Conservation (phyloP, 2,797 vertebrate species). For the Falco columbarius region DNA sequence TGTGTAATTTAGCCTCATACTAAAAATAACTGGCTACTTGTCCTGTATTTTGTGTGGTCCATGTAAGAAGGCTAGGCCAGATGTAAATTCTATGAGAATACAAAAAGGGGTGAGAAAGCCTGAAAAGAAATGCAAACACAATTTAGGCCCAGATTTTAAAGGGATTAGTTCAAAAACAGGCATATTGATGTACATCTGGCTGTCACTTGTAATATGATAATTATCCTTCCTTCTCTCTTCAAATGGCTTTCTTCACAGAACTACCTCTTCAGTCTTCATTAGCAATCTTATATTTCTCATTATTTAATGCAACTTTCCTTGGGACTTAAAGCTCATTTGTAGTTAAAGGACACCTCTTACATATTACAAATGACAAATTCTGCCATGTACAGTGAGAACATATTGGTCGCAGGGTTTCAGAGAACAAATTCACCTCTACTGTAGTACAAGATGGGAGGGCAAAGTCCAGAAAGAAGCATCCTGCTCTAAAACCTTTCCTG, state of each 20-base stretch:
- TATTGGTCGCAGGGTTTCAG: not conserved
- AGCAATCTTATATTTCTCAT: not conserved
- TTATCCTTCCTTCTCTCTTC: not conserved
- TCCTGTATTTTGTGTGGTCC: not conserved
- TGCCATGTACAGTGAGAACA: not conserved
- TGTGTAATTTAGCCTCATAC: not conserved
- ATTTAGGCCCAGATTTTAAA: slow-evolving; percentile 9
- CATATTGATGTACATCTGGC: not conserved
- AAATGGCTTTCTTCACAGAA: slow-evolving; percentile 13
- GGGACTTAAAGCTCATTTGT: not conserved
- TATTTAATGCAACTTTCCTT: slow-evolving; percentile 5
- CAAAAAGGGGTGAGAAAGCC: not conserved
- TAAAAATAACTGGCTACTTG: not conserved
- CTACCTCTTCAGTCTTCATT: slow-evolving; percentile 4
- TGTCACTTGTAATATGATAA: not conserved
- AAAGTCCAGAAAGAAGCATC: slow-evolving; percentile 52
- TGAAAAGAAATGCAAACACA: not conserved
- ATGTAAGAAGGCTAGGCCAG: not conserved
- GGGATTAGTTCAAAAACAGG: not conserved
- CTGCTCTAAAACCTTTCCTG: slow-evolving; percentile 45
- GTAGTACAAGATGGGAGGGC: slow-evolving; percentile 27
- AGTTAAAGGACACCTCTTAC: not conserved
- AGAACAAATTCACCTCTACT: slow-evolving; percentile 25
- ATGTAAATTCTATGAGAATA: not conserved
- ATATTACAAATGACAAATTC: not conserved